Evolutionary conservation across 2,113 vertebrate species (phyloP), one percentile per base, ranked within the genome.

Genomic region (Tetraodon nigroviridis): DNA sequence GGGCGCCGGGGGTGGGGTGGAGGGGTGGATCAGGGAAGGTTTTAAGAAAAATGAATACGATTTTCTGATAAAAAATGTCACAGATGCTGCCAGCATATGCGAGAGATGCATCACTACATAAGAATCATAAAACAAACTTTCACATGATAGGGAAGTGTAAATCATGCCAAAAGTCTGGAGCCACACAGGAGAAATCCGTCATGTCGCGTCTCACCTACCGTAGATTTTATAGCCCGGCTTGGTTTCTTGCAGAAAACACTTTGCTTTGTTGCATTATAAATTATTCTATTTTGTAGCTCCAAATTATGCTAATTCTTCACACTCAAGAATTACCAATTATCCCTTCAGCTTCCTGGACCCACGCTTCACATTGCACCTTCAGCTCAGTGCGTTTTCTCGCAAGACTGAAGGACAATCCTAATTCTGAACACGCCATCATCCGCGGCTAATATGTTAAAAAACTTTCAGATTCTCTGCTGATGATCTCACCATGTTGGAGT

Each of bases 241-340:
- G 32, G 32, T 37, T 37, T 37, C 32, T 37, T 37, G 11, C 8
- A 16, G 42, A 15, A 14, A 44, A 44, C 42, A 16, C 42, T 44
- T 44, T 37, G 32, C 42, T 44, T 44, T 37, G 32, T 37, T 37
- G 32, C 32, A 3, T 37, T 37, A 91, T 88, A 90, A 90, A 90
- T 86, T 75, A 78, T 85, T 89, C 73, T 90, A 89, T 90, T 89
- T 90, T 90, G 45, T 18, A 19, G 40, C n/a, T 64, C n/a, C 14
- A 37, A 65, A 29, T 50, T 3, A 61, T 58, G 47, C 16, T 63
- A 13, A 52, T 51, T 54, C 19, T 51, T 56, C 14, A 27, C 27
- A 40, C 27, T 54, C 17, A 21, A 53, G 49, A 44, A 29, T 8
- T 37, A 11, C 32, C 32, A 37, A 37, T 37, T 37, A 37, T 52